These are phyloP conservation scores for Batillaria attramentaria DNA, from an alignment of 1,140 invertebrate species.

Conservation along the genomic window DNA sequence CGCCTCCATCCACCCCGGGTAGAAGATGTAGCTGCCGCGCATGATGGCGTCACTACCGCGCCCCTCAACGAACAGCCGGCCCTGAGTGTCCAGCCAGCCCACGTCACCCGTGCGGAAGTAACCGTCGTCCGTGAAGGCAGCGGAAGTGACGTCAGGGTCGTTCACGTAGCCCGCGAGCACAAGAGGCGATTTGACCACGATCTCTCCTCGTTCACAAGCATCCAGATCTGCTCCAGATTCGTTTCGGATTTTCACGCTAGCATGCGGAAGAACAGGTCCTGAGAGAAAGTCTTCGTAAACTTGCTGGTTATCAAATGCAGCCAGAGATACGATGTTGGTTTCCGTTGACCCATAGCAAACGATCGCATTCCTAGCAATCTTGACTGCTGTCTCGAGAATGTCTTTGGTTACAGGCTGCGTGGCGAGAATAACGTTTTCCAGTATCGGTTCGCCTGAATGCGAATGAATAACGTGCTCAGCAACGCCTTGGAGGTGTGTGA, in stretches of 20 bases:
- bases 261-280: neutral
- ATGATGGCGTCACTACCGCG: conserved; percentile 9
- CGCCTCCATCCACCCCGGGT: conserved; percentile 10
- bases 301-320: neutral
- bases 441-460: neutral
- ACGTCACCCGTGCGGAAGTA: conserved; percentile 21
- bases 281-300: neutral
- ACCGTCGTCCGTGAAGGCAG: conserved; percentile 26
- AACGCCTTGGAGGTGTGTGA: neutral
- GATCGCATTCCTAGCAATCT: neutral
- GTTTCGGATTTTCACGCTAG: neutral
- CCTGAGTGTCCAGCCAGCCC: neutral
- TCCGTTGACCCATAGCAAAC: neutral
- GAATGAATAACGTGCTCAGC: too few species aligned
- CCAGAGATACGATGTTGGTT: neutral
- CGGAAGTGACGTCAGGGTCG: neutral
- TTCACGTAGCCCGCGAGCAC: neutral
- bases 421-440: neutral
- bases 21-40: conserved; percentile 13
- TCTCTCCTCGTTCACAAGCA: neutral
- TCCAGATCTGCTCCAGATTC: neutral
- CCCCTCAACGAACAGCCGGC: conserved; percentile 12
- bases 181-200: conserved; percentile 4
- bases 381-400: neutral
- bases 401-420: neutral